Percentiles rank a stretch among this genome's conserved stretches.
phyloP scores from a whole-genome alignment of 2,113 vertebrate species.

The Leptobrachium leishanense region DNA sequence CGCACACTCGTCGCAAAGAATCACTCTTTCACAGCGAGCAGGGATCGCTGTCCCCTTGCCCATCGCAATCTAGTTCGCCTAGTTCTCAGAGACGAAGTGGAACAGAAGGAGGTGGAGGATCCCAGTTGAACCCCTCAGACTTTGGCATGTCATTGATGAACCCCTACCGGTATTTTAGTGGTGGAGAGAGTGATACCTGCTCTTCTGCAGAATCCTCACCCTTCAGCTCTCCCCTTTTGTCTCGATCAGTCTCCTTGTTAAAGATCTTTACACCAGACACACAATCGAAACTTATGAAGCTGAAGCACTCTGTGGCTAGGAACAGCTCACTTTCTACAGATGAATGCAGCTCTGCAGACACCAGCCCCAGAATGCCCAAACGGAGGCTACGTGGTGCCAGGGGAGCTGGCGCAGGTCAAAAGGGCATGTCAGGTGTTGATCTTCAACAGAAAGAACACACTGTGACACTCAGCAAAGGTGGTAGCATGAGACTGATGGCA shows the following conservation, averaged over 20 bases:
- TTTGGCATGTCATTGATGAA: constrained; percentile 79
- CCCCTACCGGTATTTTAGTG: constrained; percentile 88
- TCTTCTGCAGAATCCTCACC: constrained; percentile 94
- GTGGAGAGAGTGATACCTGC: constrained; percentile 92
- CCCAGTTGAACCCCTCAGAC: constrained; percentile 73
- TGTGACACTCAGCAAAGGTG: constrained; percentile 78
- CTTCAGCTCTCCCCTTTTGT: constrained; percentile 88
- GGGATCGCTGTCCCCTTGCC: constrained; percentile 70
- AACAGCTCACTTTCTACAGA: constrained; percentile 92
- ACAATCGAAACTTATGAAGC: constrained; percentile 90
- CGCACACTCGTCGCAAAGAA: constrained; percentile 91
- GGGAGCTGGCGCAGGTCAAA: constrained; percentile 26
- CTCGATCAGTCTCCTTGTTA: constrained; percentile 89
- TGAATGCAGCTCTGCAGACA: constrained; percentile 88
- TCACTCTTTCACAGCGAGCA: constrained; percentile 93
- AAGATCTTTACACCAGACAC: constrained; percentile 91
- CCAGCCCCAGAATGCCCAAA: constrained; percentile 83
- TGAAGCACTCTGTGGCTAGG: constrained; percentile 83
- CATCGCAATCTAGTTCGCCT: constrained; percentile 79
- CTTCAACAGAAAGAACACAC: constrained; percentile 75
- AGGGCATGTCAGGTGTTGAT: constrained; percentile 53
- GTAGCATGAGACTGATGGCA: constrained; percentile 78
- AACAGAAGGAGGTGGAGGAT: constrained; percentile 61
- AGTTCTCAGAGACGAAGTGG: constrained; percentile 68
- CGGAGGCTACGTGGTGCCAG: constrained; percentile 73